phyloP scores from a whole-genome alignment of 30 jellyfish, hydroid and myxozoan genomes.

The Chrysaora quinquecirrha region DNA sequence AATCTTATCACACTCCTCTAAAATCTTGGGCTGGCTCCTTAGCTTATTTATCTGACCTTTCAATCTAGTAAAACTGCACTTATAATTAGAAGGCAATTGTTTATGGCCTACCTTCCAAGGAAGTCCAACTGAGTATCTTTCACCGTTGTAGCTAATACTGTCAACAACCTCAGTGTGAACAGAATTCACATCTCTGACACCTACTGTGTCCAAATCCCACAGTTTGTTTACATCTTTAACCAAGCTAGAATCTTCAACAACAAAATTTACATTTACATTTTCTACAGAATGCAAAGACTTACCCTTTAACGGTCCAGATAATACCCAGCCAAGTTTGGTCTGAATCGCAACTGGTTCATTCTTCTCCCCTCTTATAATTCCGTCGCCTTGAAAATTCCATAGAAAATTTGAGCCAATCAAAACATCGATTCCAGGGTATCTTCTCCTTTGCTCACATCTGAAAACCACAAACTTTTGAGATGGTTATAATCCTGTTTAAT shows the following conservation, averaged over 20 bases:
- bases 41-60: too few species aligned
- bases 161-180: too few species aligned
- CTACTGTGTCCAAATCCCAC: conserved; percentile 60
- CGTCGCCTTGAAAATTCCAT: conserved; percentile 9
- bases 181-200: background rate
- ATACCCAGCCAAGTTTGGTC: too few species aligned
- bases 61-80: too few species aligned
- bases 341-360: conserved; percentile 5
- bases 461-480: background rate
- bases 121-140: conserved; percentile 1
- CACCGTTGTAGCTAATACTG: too few species aligned
- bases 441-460: conserved; percentile 25
- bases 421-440: background rate
- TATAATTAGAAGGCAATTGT: too few species aligned
- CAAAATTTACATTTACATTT: background rate
- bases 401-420: conserved; percentile 4
- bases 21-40: background rate
- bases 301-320: background rate
- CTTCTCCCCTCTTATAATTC: background rate
- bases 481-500: too few species aligned
- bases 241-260: background rate
- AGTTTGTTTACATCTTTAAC: background rate
- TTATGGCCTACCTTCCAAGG: conserved; percentile 3
- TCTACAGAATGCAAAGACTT: background rate
- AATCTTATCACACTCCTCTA: background rate